Percentiles rank a stretch among this genome's conserved stretches.
These are phyloP conservation scores for Leptinotarsa peninsularis DNA, from an alignment of 2,888 invertebrate genomes.

Conservation along the genomic window DNA sequence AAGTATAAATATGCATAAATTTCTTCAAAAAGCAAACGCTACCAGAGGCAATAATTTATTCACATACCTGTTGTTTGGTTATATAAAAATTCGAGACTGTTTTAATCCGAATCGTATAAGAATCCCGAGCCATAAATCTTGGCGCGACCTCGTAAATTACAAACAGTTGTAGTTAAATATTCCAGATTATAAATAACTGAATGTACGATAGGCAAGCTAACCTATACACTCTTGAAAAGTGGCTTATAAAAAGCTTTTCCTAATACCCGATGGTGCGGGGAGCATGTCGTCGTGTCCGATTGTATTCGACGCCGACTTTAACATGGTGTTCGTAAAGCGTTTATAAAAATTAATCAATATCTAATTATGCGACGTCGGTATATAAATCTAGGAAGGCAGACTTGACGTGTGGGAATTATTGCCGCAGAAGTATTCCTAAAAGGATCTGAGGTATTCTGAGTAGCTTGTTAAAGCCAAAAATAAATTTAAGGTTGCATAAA, in stretches of 20 bases:
- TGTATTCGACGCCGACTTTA: constrained; percentile 45
- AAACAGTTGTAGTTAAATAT: constrained; percentile 68
- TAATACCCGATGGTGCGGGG: constrained; percentile 60
- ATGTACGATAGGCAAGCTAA: constrained; percentile 62
- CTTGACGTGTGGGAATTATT: constrained; percentile 58
- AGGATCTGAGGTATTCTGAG: constrained; percentile 62
- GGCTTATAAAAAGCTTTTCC: constrained; percentile 65
- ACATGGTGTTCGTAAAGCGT: constrained; percentile 58
- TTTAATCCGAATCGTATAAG: constrained; percentile 68
- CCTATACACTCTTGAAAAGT: constrained; percentile 53
- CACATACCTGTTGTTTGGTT: constrained; percentile 64
- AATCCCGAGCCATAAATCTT: constrained; percentile 67
- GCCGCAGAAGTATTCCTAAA: constrained; percentile 59
- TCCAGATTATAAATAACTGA: constrained; percentile 68
- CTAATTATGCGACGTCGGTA: constrained; percentile 64
- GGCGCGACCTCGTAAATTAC: constrained; percentile 68
- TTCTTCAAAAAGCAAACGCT: constrained; percentile 57
- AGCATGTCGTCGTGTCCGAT: constrained; percentile 41
- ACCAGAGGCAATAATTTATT: constrained; percentile 61
- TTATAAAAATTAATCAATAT: constrained; percentile 65
- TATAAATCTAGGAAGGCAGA: constrained; percentile 60
- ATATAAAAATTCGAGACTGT: constrained; percentile 65
- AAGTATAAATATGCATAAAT: constrained; percentile 59
- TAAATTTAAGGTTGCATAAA: constrained; percentile 60
- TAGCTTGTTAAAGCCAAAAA: constrained; percentile 58